These are phyloP conservation scores for Andrena haemorrhoa DNA, from an alignment of 2,888 invertebrate species.

Conservation along the genomic window DNA sequence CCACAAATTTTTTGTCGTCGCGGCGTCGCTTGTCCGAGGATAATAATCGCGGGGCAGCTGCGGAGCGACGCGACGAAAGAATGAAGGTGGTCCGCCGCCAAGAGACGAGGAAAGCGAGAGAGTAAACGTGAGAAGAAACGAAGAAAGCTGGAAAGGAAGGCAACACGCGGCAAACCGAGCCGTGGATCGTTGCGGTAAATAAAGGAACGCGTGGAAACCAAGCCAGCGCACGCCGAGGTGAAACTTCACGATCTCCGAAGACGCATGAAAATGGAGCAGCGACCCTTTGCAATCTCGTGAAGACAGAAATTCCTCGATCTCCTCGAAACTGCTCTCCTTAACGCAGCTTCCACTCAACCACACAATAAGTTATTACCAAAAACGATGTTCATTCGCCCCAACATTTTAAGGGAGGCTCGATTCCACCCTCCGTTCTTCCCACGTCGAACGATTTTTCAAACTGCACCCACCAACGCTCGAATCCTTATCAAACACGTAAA, in stretches of 20 bases:
- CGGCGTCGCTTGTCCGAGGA: constrained; percentile 42
- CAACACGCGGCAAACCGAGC: neutral
- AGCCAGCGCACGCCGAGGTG: neutral
- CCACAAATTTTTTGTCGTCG: constrained; percentile 51
- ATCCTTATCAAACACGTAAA: constrained; percentile 3
- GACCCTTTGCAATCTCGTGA: neutral
- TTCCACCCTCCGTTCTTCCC: neutral
- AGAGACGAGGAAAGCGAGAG: constrained; percentile 29
- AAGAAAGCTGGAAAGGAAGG: neutral
- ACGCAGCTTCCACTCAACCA: too few species aligned
- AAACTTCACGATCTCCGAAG: constrained; percentile 6
- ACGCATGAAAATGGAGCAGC: neutral
- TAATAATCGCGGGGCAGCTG: constrained; percentile 52
- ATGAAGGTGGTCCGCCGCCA: constrained; percentile 44
- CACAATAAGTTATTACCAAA: too few species aligned
- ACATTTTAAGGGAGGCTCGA: neutral
- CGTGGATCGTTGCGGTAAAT: constrained; percentile 16
- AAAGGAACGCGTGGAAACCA: neutral
- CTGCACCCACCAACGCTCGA: neutral
- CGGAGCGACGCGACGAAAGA: constrained; percentile 39
- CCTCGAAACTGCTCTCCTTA: neutral
- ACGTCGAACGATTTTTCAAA: constrained; percentile 3
- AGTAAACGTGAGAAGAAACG: neutral
- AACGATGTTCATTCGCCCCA: neutral
- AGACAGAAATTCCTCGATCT: neutral